phyloP scores from a whole-genome alignment of 2,113 vertebrate genomes.

The Malurus cyaneus region DNA sequence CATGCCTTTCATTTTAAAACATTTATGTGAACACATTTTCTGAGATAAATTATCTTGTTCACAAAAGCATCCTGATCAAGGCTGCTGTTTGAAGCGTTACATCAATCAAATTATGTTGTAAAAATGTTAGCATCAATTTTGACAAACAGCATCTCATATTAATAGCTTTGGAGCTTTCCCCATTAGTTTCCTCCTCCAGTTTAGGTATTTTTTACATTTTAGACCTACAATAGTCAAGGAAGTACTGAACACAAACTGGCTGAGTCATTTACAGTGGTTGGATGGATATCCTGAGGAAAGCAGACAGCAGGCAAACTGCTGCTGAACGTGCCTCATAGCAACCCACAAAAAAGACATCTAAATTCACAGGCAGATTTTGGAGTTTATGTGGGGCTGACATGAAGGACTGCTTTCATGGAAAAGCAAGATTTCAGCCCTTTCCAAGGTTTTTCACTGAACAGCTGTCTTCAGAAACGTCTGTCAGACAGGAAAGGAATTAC shows the following conservation, averaged over 20 bases:
- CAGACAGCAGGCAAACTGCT: not conserved
- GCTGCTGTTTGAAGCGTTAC: slow-evolving; percentile 38
- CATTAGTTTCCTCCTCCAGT: not conserved
- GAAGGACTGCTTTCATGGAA: not conserved
- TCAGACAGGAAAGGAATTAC: not conserved
- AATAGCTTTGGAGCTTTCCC: slow-evolving; percentile 12
- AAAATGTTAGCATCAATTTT: slow-evolving; percentile 58
- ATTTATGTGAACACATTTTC: slow-evolving; percentile 51
- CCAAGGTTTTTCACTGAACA: not conserved
- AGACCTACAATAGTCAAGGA: not conserved
- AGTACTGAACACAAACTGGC: not conserved
- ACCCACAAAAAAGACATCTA: not conserved
- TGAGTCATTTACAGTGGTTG: not conserved
- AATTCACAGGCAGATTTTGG: not conserved
- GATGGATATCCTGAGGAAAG: accelerated
- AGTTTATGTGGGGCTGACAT: not conserved
- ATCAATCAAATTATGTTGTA: slow-evolving; percentile 61
- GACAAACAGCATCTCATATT: slow-evolving; percentile 51
- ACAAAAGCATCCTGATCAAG: slow-evolving; percentile 55
- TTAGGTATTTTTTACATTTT: not conserved
- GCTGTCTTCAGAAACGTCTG: not conserved
- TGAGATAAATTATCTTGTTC: slow-evolving; percentile 67
- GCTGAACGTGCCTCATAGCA: not conserved
- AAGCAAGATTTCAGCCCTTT: not conserved
- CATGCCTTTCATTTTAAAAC: slow-evolving; percentile 69